These are phyloP conservation scores for Bathynomus jamesi DNA, from an alignment of 1,140 invertebrate genomes.

Conservation along the genomic window DNA sequence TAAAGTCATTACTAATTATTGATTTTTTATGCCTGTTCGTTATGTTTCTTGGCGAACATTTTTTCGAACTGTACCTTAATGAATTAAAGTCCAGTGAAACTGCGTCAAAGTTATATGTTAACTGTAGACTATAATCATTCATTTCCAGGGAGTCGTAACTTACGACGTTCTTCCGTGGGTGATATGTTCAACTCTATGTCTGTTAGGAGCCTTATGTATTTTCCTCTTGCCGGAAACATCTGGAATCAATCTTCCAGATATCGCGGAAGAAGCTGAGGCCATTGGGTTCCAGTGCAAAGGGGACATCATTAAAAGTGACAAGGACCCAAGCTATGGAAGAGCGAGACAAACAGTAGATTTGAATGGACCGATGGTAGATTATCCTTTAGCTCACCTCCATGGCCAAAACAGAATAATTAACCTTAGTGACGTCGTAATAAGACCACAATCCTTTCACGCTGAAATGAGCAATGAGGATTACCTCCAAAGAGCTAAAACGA, in stretches of 20 bases:
- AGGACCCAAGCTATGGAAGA: neutral
- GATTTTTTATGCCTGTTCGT: too few relatives aligned
- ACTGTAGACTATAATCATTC: neutral
- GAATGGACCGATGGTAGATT: neutral
- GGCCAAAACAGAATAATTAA: neutral
- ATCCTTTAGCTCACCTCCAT: neutral
- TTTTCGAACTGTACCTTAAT: too few relatives aligned
- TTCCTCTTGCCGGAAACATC: neutral
- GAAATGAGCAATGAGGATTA: too few relatives aligned
- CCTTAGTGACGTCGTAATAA: neutral
- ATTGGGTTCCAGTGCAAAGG: neutral
- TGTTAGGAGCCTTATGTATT: neutral
- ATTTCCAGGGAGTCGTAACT: neutral
- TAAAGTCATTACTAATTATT: too few relatives aligned
- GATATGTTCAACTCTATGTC: neutral
- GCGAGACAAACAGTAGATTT: neutral
- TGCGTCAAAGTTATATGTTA: too few relatives aligned
- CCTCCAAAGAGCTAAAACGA: too few relatives aligned
- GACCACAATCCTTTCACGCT: too few relatives aligned
- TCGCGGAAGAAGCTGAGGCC: neutral
- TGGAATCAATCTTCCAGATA: neutral
- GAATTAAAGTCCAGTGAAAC: too few relatives aligned
- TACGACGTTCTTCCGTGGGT: neutral
- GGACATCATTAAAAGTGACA: neutral
- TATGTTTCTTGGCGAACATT: too few relatives aligned